A percentile compares a stretch with the other conserved stretches of the same genome.
These are phyloP conservation scores for Leucophenga varia DNA, from an alignment of 1,140 invertebrate species.

Conservation along the genomic window DNA sequence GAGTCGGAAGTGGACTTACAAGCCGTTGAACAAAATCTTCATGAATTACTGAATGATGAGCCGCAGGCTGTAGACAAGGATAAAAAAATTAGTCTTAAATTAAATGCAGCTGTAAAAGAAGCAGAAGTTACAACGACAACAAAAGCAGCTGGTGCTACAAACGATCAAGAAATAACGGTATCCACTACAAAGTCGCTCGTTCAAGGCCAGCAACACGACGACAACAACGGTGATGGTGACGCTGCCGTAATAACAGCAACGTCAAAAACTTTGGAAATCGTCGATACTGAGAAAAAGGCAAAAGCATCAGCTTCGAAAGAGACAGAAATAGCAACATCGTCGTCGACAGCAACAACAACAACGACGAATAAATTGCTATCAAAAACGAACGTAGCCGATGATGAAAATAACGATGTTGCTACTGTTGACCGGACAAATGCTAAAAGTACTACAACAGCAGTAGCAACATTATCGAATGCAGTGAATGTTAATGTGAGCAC, in stretches of 20 bases:
- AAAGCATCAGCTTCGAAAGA: not conserved
- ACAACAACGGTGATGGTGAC: slow-evolving; percentile 10
- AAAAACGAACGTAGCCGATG: no score
- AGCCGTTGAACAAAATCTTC: no score
- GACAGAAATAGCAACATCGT: not conserved
- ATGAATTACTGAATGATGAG: no score
- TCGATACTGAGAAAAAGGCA: not conserved
- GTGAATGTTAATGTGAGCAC: not conserved
- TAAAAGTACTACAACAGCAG: no score
- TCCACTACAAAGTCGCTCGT: not conserved
- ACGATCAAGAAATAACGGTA: not conserved
- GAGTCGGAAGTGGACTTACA: no score
- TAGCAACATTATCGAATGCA: no score
- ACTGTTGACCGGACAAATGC: no score
- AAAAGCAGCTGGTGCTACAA: slow-evolving; percentile 3
- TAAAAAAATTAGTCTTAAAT: no score
- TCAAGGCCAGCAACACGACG: not conserved
- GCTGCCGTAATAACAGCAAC: slow-evolving; percentile 5
- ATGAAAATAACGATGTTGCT: no score
- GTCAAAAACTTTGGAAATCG: not conserved
- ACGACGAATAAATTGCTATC: not conserved
- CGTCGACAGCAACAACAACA: not conserved
- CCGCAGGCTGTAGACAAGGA: no score
- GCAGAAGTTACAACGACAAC: no score
- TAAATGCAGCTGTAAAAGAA: no score